Evolutionary conservation across 2,888 invertebrate species (phyloP).

Genomic region (Agrenia bidenticulata): DNA sequence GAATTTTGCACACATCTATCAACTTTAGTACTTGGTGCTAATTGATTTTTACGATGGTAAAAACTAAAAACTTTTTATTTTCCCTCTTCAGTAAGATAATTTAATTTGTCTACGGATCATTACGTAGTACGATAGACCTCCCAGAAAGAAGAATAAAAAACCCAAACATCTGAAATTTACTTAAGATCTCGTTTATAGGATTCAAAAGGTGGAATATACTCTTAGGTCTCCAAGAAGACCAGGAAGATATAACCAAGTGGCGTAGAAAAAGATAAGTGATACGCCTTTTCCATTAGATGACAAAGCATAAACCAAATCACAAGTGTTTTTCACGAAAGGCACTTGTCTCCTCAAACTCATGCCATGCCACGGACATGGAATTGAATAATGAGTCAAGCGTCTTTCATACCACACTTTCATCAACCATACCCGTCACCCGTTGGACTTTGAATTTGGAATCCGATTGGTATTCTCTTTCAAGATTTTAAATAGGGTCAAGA

Average conservation of each 20-base stretch:
- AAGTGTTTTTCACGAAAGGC: conserved; percentile 50
- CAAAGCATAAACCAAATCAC: conserved; percentile 45
- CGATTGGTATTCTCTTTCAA: too few species aligned
- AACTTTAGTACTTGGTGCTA: too few species aligned
- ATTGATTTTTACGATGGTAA: too few species aligned
- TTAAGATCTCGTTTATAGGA: not conserved
- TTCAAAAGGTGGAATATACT: not conserved
- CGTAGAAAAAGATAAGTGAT: conserved; percentile 42
- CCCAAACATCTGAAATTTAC: not conserved
- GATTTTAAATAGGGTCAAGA: too few species aligned
- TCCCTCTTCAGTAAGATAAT: too few species aligned
- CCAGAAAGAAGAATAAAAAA: not conserved
- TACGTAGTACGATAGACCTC: conserved; percentile 1
- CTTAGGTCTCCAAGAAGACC: conserved; percentile 13
- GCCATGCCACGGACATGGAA: conserved; percentile 42
- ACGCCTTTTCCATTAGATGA: conserved; percentile 53
- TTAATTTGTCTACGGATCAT: too few species aligned
- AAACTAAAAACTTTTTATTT: too few species aligned
- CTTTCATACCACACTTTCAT: not conserved
- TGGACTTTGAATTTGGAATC: too few species aligned
- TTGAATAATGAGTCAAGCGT: conserved; percentile 46
- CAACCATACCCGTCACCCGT: too few species aligned
- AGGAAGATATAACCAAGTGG: conserved; percentile 36
- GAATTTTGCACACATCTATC: too few species aligned
- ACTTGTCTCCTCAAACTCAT: conserved; percentile 42